phyloP scores from a whole-genome alignment of 1,140 invertebrate species.

The Yoshiicerus persimilis region DNA sequence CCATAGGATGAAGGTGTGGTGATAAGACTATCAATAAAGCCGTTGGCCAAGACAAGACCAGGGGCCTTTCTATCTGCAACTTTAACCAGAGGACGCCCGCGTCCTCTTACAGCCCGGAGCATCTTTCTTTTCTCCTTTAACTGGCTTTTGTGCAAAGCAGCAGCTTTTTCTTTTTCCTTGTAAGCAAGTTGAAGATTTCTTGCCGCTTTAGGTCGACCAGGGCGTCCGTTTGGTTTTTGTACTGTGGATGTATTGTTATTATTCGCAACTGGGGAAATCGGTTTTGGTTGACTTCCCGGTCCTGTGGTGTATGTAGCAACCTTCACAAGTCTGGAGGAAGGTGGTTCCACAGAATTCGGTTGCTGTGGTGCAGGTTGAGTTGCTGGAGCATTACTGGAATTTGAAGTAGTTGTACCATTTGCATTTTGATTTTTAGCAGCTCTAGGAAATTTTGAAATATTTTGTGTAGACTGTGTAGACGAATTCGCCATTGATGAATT shows the following conservation, averaged over 20 bases:
- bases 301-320: background rate
- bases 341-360: background rate
- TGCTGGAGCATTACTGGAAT: background rate
- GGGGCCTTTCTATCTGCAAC: background rate
- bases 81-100: background rate
- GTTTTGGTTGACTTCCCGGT: background rate
- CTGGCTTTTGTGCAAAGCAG: background rate
- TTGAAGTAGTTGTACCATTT: background rate
- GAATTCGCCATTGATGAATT: background rate
- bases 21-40: background rate
- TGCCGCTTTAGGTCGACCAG: background rate
- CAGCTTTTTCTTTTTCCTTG: background rate
- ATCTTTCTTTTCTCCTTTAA: background rate
- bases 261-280: background rate
- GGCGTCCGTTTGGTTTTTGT: background rate
- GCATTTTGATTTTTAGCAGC: conserved; percentile 8
- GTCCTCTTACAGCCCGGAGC: background rate
- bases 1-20: background rate
- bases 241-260: background rate
- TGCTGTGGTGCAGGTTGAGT: background rate
- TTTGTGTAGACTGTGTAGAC: background rate
- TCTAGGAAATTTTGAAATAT: background rate
- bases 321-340: background rate
- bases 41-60: background rate
- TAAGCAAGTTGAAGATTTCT: background rate